Evolutionary conservation across 2,888 invertebrate genomes (phyloP), one percentile per base, ranked within the genome.

Genomic region (Caenorhabditis virilis): DNA sequence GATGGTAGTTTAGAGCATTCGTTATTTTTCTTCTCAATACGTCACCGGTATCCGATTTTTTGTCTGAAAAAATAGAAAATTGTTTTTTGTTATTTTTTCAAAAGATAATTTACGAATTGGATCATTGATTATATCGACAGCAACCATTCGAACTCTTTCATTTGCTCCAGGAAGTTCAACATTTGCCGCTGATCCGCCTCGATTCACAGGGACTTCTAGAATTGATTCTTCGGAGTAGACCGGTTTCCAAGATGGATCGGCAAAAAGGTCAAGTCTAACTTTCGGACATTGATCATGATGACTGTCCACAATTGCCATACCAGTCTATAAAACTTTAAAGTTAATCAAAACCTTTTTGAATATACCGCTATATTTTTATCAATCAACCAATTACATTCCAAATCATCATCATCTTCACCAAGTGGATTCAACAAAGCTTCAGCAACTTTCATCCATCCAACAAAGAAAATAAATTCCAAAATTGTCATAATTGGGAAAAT

Each of bases 361-460:
- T 57, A 41, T 11, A 67, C 67, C 16, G 67, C 55, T 42, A 67
- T 67, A 42, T 67, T 67, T 51, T 67, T 67, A 33, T 67, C 67
- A 26, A 67, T 67, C 20, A 67, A 53, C 45, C 52, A 51, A 41
- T 66, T 62, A 45, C 53, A 57, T 42, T 77, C 77, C 22, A 77
- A 51, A 50, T 77, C 78, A 51, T 77, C 77, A 39, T 78, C 78
- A 45, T 77, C 78, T 42, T 76, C 76, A 13, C 78, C 78, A 15
- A 77, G 36, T 2, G 77, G 78, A 54, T 78, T 78, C 23, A 77
- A 61, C 30, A 77, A 52, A 18, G 78, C 76, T 42, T 78, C 78
- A 2, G 77, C 77, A 13, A 77, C 78, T 45, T 77, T 47, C 58
- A 47, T 58, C 58, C 59, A 64, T 13, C 66, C 62, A 16, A 70